Evolutionary conservation across 2,113 vertebrate species (phyloP).

Genomic region (Myotis yumanensis): DNA sequence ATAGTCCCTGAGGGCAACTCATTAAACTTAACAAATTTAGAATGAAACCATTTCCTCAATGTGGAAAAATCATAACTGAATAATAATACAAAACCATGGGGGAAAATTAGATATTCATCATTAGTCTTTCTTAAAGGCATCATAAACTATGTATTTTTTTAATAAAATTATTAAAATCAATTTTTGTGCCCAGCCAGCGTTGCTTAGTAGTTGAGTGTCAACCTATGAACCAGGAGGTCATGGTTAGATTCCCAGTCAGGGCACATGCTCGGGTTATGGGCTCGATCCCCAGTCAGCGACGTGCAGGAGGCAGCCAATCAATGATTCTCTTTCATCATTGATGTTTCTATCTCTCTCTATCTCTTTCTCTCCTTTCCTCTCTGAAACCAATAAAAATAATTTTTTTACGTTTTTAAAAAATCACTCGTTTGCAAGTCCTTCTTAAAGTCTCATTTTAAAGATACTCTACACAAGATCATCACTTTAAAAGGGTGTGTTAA

Average conservation of each 20-base stretch:
- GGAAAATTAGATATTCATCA: slow-evolving; percentile 55
- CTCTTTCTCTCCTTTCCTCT: too few species aligned
- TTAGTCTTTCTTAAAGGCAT: slow-evolving; percentile 55
- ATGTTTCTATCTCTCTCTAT: too few species aligned
- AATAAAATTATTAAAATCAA: slow-evolving; percentile 58
- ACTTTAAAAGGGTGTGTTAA: slow-evolving; percentile 30
- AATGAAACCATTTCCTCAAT: slow-evolving; percentile 47
- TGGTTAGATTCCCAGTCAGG: too few species aligned
- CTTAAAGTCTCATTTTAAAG: slow-evolving; percentile 44
- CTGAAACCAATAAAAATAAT: too few species aligned
- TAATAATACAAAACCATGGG: slow-evolving; percentile 25
- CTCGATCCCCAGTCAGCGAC: too few species aligned
- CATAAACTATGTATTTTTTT: slow-evolving; percentile 57
- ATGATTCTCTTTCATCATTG: too few species aligned
- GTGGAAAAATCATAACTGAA: slow-evolving; percentile 52
- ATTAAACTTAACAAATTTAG: slow-evolving; percentile 64
- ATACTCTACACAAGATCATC: slow-evolving; percentile 1
- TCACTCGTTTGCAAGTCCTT: slow-evolving; percentile 39
- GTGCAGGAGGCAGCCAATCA: too few species aligned
- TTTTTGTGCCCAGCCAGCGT: neutral
- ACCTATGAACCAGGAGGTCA: too few species aligned
- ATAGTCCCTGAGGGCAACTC: slow-evolving; percentile 53
- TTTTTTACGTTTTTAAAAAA: too few species aligned
- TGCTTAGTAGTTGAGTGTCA: too few species aligned
- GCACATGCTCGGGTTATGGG: too few species aligned